Base-by-base conservation (phyloP, 2,113 vertebrate genomes). In the Cromileptes altivelis region DNA sequence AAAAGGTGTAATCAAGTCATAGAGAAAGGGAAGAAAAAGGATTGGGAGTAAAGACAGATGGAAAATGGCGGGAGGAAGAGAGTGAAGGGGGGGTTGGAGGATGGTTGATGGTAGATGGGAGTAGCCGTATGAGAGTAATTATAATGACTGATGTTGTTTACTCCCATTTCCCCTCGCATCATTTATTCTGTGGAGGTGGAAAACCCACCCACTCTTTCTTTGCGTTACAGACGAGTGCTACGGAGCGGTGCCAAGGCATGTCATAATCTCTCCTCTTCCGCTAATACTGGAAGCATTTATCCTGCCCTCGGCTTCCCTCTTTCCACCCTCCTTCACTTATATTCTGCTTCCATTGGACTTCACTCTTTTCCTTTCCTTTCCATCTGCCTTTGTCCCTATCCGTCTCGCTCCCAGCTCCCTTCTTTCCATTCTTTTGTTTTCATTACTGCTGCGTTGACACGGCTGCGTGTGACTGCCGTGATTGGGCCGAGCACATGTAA, bases 91-190 rank as follows among this genome's bases (percentile, higher is more conserved):
- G 72, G 60, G 50, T 15, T 58, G 62, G 84, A 75, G 70, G 68
- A 75, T 88, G 78, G 70, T 81, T 84, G 86, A 85, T 85, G 85
- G 81, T 87, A 75, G 84, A 88, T 91, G 86, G 90, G 91, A 92
- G 84, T 90, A 84, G 85, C 81, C 81, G 89, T 93, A 93, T 90
- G 92, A 92, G 91, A 94, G 93, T 93, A 91, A 95, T 95, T 95
- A 94, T 85, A 91, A 92, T 93, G 93, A 94, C 91, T 93, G 93
- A 94, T 95, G 93, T 94, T 95, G 94, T 95, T 95, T 95, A 95
- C 94, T 94, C 92, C 93, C 91, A 93, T 94, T 94, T 95, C 91
- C 92, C 88, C 89, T 94, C 79, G 92, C 94, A 94, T 95, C 91
- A 94, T 95, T 95, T 95, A 93, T 93, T 94, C 88, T 92, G 92